phyloP scores from a whole-genome alignment of 35 echinoderm and acorn worm species.

The Lytechinus variegatus region DNA sequence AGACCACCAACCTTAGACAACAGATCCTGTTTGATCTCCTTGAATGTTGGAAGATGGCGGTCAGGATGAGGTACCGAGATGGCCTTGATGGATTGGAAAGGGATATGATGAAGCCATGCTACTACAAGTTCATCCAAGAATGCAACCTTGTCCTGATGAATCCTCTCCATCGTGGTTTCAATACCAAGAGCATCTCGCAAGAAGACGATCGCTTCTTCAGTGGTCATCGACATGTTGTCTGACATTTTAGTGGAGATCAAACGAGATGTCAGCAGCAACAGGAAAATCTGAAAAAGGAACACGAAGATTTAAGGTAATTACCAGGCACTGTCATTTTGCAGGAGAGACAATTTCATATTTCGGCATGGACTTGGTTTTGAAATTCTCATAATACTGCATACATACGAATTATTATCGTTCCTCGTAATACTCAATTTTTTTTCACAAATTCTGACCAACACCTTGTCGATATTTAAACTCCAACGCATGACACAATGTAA shows the following conservation, averaged over 20 bases:
- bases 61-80: slow-evolving; percentile 30
- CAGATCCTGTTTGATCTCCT: slow-evolving; percentile 63
- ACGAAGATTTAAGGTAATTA: too few species aligned
- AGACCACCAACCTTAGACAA: slow-evolving; percentile 59
- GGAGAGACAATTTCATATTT: too few species aligned
- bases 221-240: background rate
- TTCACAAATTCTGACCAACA: too few species aligned
- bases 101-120: slow-evolving; percentile 46
- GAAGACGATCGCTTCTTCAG: background rate
- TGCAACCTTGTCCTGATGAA: background rate
- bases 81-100: slow-evolving; percentile 71
- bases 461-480: too few species aligned
- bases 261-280: background rate
- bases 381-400: too few species aligned
- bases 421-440: too few species aligned
- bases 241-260: background rate
- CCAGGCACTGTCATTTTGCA: too few species aligned
- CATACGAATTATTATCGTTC: too few species aligned
- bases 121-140: slow-evolving; percentile 8
- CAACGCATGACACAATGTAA: too few species aligned
- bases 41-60: slow-evolving; percentile 53
- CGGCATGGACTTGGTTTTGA: too few species aligned
- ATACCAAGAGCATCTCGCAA: slow-evolving; percentile 1
- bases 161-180: background rate
- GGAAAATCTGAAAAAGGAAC: background rate